Conservation (phyloP, 2,113 vertebrate species). For the Felis chaus region DNA sequence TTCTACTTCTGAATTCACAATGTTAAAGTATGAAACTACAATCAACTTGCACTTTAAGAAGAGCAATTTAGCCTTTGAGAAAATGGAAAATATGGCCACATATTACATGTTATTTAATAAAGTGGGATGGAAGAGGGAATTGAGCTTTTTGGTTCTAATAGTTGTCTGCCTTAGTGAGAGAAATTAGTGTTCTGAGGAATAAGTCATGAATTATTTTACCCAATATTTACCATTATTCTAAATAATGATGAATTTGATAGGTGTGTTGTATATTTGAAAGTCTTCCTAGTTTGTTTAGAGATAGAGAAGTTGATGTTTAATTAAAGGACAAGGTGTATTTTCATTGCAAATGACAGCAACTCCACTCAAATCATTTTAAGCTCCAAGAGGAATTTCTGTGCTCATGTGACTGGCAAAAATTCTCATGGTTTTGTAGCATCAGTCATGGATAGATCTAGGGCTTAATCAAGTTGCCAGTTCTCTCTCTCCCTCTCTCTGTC, state of each 20-base stretch:
- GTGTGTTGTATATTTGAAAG: not conserved
- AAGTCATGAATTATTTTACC: not conserved
- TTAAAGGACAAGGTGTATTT: not conserved
- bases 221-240: not conserved
- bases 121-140: not conserved
- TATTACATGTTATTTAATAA: constrained; percentile 19
- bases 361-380: not conserved
- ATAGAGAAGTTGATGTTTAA: not conserved
- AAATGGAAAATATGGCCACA: constrained; percentile 1
- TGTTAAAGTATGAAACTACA: constrained; percentile 5
- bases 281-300: not conserved
- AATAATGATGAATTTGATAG: not conserved
- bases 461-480: not conserved
- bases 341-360: not conserved
- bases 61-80: not conserved
- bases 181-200: constrained; percentile 27
- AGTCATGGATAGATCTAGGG: not conserved
- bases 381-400: not conserved
- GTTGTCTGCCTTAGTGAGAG: not conserved
- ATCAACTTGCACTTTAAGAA: constrained; percentile 18
- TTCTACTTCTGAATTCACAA: constrained; percentile 42
- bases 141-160: not conserved
- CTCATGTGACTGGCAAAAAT: not conserved
- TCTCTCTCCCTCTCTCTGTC: fast-evolving
- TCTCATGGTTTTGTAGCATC: not conserved